Evolutionary conservation across 2,888 invertebrate species (phyloP), one percentile per base, ranked within the genome.

Genomic region (Ceraclea dissimilis): DNA sequence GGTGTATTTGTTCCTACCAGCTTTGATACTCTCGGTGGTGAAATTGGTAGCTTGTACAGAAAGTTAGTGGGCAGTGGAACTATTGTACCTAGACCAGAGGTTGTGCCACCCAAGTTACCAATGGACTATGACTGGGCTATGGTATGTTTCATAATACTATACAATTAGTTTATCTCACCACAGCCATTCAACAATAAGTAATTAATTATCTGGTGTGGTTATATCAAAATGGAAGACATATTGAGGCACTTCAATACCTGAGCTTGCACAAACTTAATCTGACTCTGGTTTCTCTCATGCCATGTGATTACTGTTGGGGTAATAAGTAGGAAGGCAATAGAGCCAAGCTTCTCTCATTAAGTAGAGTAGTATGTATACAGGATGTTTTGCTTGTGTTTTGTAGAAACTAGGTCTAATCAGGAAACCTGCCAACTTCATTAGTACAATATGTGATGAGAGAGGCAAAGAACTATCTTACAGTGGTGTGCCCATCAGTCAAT

Each of bases 81-180:
- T 53, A 90, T 99, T 65, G 84, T 90, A 8, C 93, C 93, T 0
- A 85, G 86, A 64, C 86, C 90, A 46, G 98, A 99, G 72, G 83
- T 91, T 51, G 94, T 97, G 10, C 99, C 99, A 33, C 99, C 99
- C 2, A 97, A 98, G 17, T 97, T 99, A n/a, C 98, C 98, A 8
- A 98, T 99, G 98, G 98, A 99, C 73, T 99, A 93, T 72, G 92
- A 89, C 61, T 99, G 98, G 98, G 98, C 98, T 0, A 83, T 93
- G 72, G 83, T 83, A 39, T n/a, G 39, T 39, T 39, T n/a, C n/a
- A n/a, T n/a, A n/a, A n/a, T n/a, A n/a, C n/a, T n/a, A n/a, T n/a
- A n/a, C n/a, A n/a, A n/a, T n/a, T 60, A 70, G 76, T 44, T 11
- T 44, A 44, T 44, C 6, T 44, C n/a, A n/a, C n/a, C n/a, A n/a